Evolutionary conservation across 2,113 vertebrate genomes (phyloP), one percentile per base, ranked within the genome.

Genomic region (Piprites chloris): DNA sequence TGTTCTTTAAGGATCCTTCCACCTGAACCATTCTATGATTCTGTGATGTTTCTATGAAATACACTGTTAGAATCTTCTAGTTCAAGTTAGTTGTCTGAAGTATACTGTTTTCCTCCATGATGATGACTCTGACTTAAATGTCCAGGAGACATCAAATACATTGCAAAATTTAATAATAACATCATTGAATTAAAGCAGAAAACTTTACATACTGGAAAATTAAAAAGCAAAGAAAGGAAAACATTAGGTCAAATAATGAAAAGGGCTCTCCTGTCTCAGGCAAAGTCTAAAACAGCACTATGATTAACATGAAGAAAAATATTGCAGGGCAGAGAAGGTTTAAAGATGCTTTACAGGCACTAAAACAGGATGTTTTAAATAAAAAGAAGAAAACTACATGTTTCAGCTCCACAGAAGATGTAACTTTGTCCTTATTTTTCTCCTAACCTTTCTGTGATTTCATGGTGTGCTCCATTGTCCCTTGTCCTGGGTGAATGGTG

Each of bases 401-500:
- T 44, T 44, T 72, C 9, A 61, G 3, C 23, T 56, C 24, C 19
- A 16, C 19, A 37, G 10, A 69, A 74, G 6, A 2, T 3, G 22
- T 9, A 67, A 14, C 3, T 52, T 78, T 41, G 53, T 4, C 3
- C 2, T 39, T 41, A 14, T 39, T 37, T 44, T 33, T 18, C 14
- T 44, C 4, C 1, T 1, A 8, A 26, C 0, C 4, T 61, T 87
- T 73, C 30, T 8, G 18, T 47, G 5, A 73, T 28, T 77, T 84
- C 14, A 52, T 7, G 1, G 2, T 49, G 9, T 44, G 11, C 0
- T 85, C 3, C 33, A 5, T 2, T 46, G 27, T 66, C 12, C 21
- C 20, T 53, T 52, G 9, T 11, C 14, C 24, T 26, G 9, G 5
- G 4, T 74, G 28, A 65, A 35, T 35, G 8, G 9, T 1, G 8